Percentiles rank a stretch among this genome's conserved stretches.
These are phyloP conservation scores for Sipha flava DNA, from an alignment of 1,140 invertebrate genomes.

Conservation along the genomic window DNA sequence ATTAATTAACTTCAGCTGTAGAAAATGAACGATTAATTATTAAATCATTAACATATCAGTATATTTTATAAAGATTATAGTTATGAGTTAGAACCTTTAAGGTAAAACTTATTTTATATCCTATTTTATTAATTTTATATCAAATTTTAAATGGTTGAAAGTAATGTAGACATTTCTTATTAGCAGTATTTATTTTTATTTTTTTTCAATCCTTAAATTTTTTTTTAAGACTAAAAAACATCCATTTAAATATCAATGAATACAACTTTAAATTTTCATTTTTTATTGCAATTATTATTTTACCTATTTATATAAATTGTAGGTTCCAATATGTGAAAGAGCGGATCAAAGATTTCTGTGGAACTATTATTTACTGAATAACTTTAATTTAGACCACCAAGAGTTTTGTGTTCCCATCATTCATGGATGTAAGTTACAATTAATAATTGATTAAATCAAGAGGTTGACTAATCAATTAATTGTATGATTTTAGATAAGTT, in stretches of 20 bases:
- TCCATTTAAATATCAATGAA: not conserved
- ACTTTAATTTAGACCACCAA: conserved; percentile 58
- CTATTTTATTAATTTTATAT: no score
- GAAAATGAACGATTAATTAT: no score
- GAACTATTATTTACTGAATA: conserved; percentile 74
- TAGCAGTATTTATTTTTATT: no score
- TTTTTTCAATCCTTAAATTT: no score
- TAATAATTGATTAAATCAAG: not conserved
- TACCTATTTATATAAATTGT: conserved; percentile 37
- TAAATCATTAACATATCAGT: no score
- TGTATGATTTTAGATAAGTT: no score
- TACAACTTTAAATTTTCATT: not conserved
- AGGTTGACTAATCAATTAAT: not conserved
- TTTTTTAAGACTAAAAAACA: no score
- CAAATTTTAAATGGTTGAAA: no score
- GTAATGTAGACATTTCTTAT: no score
- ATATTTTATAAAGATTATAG: no score
- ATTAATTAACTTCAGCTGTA: not conserved
- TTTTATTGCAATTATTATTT: not conserved
- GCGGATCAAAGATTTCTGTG: conserved; percentile 87
- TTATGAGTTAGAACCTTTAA: conserved; percentile 1
- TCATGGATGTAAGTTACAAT: conserved; percentile 77
- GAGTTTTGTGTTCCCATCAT: conserved; percentile 79
- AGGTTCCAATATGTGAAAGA: conserved; percentile 60
- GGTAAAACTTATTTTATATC: no score